Conservation (phyloP, 64 coral and sea anemone species). For the Hydrozoanthus tunicans region DNA sequence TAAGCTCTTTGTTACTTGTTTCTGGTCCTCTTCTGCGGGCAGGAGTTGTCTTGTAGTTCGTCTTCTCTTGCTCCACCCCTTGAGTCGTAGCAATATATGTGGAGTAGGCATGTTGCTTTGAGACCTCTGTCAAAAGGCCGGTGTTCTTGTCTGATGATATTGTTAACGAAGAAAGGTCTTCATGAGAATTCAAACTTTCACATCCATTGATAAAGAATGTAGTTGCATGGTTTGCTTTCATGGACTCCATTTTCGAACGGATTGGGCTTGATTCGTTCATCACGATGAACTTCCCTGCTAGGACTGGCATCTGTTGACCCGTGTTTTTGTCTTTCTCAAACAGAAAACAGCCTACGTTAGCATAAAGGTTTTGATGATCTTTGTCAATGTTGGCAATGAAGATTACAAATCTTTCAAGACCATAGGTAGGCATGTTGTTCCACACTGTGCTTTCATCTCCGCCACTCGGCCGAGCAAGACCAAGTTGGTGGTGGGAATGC, state of each 20-base stretch:
- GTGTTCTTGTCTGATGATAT: not conserved
- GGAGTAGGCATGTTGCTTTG: not conserved
- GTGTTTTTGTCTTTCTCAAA: constrained; percentile 1
- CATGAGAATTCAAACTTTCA: not conserved
- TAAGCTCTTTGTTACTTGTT: not conserved
- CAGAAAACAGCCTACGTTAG: constrained; percentile 24
- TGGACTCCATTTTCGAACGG: not conserved
- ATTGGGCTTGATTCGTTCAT: not conserved
- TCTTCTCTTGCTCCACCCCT: not conserved
- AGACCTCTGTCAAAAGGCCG: not conserved
- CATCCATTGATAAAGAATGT: not conserved
- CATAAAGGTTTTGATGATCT: not conserved
- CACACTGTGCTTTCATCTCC: constrained; percentile 29
- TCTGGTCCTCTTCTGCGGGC: not conserved
- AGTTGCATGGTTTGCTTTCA: not conserved
- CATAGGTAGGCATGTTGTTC: constrained; percentile 40
- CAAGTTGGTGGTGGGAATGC: constrained; percentile 39
- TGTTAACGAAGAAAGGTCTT: not conserved
- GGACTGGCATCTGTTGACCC: constrained; percentile 13
- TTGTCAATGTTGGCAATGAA: constrained; percentile 20
- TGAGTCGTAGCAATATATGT: not conserved
- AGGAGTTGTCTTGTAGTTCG: not conserved
- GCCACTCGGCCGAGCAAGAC: constrained; percentile 11
- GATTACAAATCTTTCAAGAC: constrained; percentile 31
- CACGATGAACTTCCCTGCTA: constrained; percentile 6